Percentiles rank a stretch among this genome's conserved stretches.
These are phyloP conservation scores for Melangyna quadrimaculata DNA, from an alignment of 2,888 invertebrate genomes.

Conservation along the genomic window DNA sequence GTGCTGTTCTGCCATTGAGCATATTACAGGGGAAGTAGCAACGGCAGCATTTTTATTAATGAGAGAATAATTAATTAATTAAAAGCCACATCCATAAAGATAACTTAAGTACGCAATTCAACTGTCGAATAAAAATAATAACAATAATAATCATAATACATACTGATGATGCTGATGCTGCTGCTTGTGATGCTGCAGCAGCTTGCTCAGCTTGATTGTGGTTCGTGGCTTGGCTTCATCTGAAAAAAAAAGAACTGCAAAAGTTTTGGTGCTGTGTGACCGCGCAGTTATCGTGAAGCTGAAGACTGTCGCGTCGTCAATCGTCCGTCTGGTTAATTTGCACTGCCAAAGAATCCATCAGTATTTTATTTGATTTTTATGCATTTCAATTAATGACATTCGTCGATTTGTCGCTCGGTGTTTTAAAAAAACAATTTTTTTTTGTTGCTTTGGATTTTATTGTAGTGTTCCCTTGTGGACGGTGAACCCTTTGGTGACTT, in stretches of 20 bases:
- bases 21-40: not conserved
- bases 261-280: conserved; percentile 14
- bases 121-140: conserved; percentile 71
- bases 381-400: conserved; percentile 67
- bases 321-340: conserved; percentile 47
- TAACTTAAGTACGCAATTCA: conserved; percentile 71
- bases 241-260: not conserved
- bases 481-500: conserved; percentile 27
- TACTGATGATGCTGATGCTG: not conserved
- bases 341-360: conserved; percentile 59
- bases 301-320: conserved; percentile 2
- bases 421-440: conserved; percentile 13
- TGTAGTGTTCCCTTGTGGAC: not conserved
- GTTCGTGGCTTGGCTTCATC: conserved; percentile 7
- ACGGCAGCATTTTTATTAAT: conserved; percentile 69
- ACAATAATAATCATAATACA: conserved; percentile 59
- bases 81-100: conserved; percentile 72
- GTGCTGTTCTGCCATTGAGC: not conserved
- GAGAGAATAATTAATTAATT: conserved; percentile 72
- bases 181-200: not conserved
- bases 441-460: not conserved
- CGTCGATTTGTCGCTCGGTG: conserved; percentile 61
- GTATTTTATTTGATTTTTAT: conserved; percentile 69
- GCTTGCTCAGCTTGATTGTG: not conserved
- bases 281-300: not conserved